phyloP scores from a whole-genome alignment of 2,797 vertebrate genomes.

The Selene dorsalis region DNA sequence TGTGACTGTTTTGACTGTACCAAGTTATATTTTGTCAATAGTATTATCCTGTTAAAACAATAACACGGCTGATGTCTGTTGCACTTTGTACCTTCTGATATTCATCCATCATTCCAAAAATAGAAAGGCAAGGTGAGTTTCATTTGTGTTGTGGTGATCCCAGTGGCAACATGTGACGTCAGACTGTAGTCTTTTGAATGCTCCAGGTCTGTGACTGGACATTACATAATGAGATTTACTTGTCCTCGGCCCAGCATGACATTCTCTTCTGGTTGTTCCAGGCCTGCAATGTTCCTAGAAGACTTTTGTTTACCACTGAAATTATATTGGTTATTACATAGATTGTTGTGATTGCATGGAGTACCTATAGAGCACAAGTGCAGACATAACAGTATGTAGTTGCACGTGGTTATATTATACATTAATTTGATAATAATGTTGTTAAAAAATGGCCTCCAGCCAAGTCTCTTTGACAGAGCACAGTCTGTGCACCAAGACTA shows the following conservation, averaged over 20 bases:
- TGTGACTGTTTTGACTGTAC: not conserved
- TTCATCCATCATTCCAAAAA: constrained; percentile 13
- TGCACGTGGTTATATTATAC: not conserved
- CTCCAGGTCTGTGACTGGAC: constrained; percentile 57
- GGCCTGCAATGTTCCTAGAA: constrained; percentile 1
- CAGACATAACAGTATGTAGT: not conserved
- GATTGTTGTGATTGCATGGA: not conserved
- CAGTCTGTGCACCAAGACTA: constrained; percentile 62
- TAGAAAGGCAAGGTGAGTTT: constrained; percentile 39
- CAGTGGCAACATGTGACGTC: constrained; percentile 61
- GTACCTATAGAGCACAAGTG: not conserved
- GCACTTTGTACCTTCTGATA: constrained; percentile 1
- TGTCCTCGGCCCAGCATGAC: constrained; percentile 33
- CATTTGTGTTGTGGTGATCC: constrained; percentile 42
- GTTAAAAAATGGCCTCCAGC: constrained; percentile 3
- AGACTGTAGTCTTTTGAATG: constrained; percentile 60
- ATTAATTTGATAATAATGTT: constrained; percentile 13
- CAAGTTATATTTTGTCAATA: not conserved
- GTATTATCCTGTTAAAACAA: not conserved
- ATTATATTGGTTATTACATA: not conserved
- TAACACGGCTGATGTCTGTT: not conserved
- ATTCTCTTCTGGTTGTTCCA: constrained; percentile 6
- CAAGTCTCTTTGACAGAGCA: constrained; percentile 28
- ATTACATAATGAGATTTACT: constrained; percentile 76
- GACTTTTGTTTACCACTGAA: constrained; percentile 4